Conservation (phyloP, 2,113 vertebrate genomes). For the Salvelinus alpinus region DNA sequence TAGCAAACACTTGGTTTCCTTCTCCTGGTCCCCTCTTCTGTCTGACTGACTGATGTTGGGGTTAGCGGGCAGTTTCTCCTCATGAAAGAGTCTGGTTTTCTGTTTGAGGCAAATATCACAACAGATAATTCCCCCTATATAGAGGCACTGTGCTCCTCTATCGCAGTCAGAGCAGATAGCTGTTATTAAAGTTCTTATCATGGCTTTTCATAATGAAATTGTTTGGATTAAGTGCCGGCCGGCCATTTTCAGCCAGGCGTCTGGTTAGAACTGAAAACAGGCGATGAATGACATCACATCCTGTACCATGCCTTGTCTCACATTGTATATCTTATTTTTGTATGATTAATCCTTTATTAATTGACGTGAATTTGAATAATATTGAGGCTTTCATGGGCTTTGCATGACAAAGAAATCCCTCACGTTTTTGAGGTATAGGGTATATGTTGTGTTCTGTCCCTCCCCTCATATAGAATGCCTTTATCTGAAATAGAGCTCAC, state of each 20-base stretch:
- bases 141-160: conserved; percentile 52
- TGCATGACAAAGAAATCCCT: too few species aligned
- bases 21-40: conserved; percentile 20
- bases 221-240: conserved; percentile 52
- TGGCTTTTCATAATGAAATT: conserved; percentile 71
- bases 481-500: too few species aligned
- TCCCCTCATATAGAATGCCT: too few species aligned
- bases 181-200: conserved; percentile 95
- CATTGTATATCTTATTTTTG: background rate
- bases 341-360: background rate
- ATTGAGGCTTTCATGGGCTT: background rate
- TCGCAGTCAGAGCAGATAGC: conserved; percentile 69
- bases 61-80: conserved; percentile 37
- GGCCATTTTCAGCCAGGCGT: conserved; percentile 33
- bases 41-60: conserved; percentile 36
- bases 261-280: background rate
- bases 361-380: background rate
- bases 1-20: background rate
- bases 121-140: conserved; percentile 63
- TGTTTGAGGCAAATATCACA: conserved; percentile 69
- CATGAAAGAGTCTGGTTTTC: conserved; percentile 47
- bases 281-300: background rate
- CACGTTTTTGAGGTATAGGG: too few species aligned
- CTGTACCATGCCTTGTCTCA: background rate
- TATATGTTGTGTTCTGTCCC: too few species aligned